Percentiles rank a stretch among this genome's conserved stretches.
phyloP scores from a whole-genome alignment of 2,888 invertebrate species.

The Chaetoderma sp. region DNA sequence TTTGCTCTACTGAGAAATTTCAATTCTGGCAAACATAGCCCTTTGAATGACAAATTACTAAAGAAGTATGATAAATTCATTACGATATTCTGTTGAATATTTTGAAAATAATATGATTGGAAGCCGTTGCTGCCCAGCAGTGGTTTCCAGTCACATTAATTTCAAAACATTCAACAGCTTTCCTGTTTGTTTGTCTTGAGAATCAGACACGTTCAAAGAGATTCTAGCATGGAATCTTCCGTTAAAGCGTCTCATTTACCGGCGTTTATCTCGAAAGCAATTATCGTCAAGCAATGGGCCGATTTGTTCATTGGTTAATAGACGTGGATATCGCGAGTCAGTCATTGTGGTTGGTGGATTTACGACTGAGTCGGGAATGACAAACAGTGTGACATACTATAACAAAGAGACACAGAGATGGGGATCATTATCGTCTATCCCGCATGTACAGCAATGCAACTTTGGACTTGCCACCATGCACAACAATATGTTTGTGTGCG shows the following conservation, averaged over 20 bases:
- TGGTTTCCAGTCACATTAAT: too few species aligned
- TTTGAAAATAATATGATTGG: too few species aligned
- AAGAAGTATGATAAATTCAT: too few species aligned
- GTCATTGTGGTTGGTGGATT: conserved; percentile 80
- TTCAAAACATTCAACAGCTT: too few species aligned
- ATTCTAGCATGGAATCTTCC: neutral
- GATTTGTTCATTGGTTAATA: conserved; percentile 72
- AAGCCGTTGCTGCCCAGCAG: too few species aligned
- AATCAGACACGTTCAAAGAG: conserved; percentile 3
- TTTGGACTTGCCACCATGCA: conserved; percentile 79
- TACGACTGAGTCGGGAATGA: conserved; percentile 70
- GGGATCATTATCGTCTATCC: conserved; percentile 78
- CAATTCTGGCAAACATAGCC: too few species aligned
- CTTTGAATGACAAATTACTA: too few species aligned
- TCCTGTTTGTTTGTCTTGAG: too few species aligned
- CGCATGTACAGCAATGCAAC: conserved; percentile 81
- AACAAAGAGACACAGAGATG: conserved; percentile 75
- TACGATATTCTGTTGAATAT: too few species aligned
- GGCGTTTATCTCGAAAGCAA: neutral
- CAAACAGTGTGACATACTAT: conserved; percentile 79
- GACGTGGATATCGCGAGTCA: conserved; percentile 78
- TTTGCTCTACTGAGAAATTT: too few species aligned
- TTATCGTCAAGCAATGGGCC: too few species aligned
- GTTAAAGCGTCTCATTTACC: neutral
- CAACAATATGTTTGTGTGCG: conserved; percentile 79